Percentiles rank a stretch among this genome's conserved stretches.
These are phyloP conservation scores for Phasia obesa DNA, from an alignment of 2,888 invertebrate species.

Conservation along the genomic window DNA sequence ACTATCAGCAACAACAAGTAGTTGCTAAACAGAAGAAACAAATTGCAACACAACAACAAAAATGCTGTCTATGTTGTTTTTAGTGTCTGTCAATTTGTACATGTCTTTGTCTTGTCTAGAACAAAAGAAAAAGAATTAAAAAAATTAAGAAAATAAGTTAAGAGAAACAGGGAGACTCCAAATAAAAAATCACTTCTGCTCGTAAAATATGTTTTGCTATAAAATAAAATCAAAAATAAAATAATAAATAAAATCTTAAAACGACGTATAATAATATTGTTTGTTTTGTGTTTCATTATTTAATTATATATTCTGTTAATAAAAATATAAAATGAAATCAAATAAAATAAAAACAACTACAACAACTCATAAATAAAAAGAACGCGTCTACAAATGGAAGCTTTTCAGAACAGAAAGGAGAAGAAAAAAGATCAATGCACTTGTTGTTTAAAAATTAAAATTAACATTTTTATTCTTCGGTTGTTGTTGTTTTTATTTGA, in stretches of 20 bases:
- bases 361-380: slow-evolving; percentile 4
- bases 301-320: slow-evolving; percentile 45
- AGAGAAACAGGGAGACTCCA: not conserved
- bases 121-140: slow-evolving; percentile 8
- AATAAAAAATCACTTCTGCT: slow-evolving; percentile 27
- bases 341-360: slow-evolving; percentile 5
- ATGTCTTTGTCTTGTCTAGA: slow-evolving; percentile 26
- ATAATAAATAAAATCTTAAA: slow-evolving; percentile 8
- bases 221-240: slow-evolving; percentile 4
- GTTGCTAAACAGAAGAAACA: not conserved
- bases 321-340: slow-evolving; percentile 41
- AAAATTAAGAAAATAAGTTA: not conserved
- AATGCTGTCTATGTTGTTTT: slow-evolving; percentile 33
- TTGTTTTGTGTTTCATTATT: slow-evolving; percentile 59
- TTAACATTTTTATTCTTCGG: slow-evolving; percentile 40
- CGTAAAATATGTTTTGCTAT: slow-evolving; percentile 26
- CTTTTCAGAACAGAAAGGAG: slow-evolving; percentile 4
- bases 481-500: slow-evolving; percentile 18
- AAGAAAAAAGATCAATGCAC: slow-evolving; percentile 59
- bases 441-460: slow-evolving; percentile 55
- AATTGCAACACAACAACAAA: slow-evolving; percentile 16
- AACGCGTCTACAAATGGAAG: slow-evolving; percentile 35
- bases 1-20: not conserved
- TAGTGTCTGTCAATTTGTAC: slow-evolving; percentile 20
- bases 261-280: slow-evolving; percentile 52